Evolutionary conservation across 2,113 vertebrate genomes (phyloP).

Genomic region (Odocoileus virginianus): DNA sequence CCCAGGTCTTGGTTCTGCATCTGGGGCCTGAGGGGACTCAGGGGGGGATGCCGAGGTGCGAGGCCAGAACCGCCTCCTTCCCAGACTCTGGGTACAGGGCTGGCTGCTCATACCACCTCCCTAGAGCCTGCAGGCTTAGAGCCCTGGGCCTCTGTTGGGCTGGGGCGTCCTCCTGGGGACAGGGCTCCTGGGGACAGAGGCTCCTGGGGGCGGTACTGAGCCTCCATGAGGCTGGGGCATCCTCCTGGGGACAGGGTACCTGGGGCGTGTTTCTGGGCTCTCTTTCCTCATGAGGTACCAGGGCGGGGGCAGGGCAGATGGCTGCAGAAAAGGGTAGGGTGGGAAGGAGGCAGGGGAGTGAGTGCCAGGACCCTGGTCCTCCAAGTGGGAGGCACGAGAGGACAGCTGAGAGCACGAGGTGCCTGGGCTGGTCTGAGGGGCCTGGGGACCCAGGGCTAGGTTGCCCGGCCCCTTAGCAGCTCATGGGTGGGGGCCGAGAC

Average conservation of each 20-base stretch:
- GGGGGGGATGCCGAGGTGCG: accelerated
- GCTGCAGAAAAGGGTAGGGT: background rate
- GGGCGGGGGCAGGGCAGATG: background rate
- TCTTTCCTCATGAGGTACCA: background rate
- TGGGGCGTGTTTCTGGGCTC: background rate
- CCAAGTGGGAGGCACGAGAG: background rate
- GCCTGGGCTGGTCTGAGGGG: background rate
- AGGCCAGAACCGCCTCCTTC: background rate
- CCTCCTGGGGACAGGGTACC: background rate
- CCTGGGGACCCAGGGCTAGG: no score
- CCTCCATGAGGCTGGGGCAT: background rate
- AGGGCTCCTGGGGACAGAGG: background rate
- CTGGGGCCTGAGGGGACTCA: background rate
- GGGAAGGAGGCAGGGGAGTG: background rate
- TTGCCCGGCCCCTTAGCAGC: background rate
- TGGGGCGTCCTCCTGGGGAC: background rate
- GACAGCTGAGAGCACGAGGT: background rate
- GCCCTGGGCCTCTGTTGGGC: background rate
- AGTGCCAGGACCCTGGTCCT: background rate
- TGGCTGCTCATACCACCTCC: background rate
- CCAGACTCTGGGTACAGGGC: background rate
- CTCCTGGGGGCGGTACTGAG: background rate
- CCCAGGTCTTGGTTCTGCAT: background rate
- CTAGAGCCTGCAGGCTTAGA: background rate
- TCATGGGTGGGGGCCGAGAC: background rate